Percentiles rank a stretch among this genome's conserved stretches.
Evolutionary conservation across 2,888 invertebrate species (phyloP).

Genomic region (Papilio demoleus): DNA sequence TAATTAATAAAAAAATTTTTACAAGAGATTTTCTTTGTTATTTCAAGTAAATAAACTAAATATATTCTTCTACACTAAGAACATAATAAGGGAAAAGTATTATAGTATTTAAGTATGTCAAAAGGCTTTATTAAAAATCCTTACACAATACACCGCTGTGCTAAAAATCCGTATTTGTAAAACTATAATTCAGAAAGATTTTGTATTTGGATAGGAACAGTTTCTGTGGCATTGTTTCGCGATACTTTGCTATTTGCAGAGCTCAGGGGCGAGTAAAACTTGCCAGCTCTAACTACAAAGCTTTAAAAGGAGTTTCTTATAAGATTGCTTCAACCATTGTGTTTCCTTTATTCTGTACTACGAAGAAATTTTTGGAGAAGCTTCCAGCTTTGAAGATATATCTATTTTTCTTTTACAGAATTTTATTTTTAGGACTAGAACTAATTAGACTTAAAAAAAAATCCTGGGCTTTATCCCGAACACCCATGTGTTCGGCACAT

Average conservation of each 20-base stretch:
- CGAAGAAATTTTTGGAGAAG: background rate
- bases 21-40: too few relatives aligned
- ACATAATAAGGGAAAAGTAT: too few relatives aligned
- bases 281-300: constrained; percentile 14
- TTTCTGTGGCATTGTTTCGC: constrained; percentile 21
- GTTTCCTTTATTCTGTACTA: constrained; percentile 15
- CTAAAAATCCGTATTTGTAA: background rate
- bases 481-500: too few relatives aligned
- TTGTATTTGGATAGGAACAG: constrained; percentile 13
- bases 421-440: too few relatives aligned
- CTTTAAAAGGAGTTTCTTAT: constrained; percentile 26
- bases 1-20: too few relatives aligned
- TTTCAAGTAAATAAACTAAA: too few relatives aligned
- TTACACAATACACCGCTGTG: background rate
- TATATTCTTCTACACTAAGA: too few relatives aligned
- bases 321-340: background rate
- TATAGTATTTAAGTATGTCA: background rate
- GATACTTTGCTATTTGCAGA: constrained; percentile 24
- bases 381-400: background rate
- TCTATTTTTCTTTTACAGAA: background rate
- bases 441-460: too few relatives aligned
- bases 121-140: background rate
- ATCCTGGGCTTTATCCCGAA: too few relatives aligned
- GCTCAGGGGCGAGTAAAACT: background rate
- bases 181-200: constrained; percentile 4